Evolutionary conservation across 2,888 invertebrate species (phyloP).

Genomic region (Epistrophella euchroma): DNA sequence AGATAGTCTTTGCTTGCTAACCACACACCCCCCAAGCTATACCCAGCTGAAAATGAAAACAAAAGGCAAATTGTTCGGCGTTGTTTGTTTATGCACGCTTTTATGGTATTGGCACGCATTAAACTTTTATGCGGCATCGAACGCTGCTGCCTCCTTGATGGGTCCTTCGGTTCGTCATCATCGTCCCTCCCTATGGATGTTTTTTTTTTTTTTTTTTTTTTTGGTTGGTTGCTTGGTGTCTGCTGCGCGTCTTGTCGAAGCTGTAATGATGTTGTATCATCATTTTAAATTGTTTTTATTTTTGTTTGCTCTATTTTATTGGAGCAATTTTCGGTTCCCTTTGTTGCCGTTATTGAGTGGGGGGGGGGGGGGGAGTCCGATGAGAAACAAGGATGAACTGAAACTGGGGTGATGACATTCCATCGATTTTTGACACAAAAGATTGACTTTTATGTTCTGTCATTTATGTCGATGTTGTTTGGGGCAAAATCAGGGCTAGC

Average conservation of each 20-base stretch:
- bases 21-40: background rate
- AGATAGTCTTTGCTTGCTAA: background rate
- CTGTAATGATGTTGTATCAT: slow-evolving; percentile 75
- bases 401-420: slow-evolving; percentile 52
- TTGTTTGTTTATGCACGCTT: slow-evolving; percentile 72
- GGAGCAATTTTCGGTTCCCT: slow-evolving; percentile 69
- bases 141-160: slow-evolving; percentile 13
- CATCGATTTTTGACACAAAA: slow-evolving; percentile 70
- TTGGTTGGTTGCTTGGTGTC: slow-evolving; percentile 27
- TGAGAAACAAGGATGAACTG: slow-evolving; percentile 31
- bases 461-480: slow-evolving; percentile 41
- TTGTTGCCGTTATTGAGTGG: slow-evolving; percentile 5
- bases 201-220: too few species aligned
- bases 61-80: slow-evolving; percentile 39
- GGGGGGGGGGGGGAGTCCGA: slow-evolving; percentile 3
- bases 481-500: slow-evolving; percentile 32
- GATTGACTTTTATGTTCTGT: slow-evolving; percentile 71
- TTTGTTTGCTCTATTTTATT: slow-evolving; percentile 72
- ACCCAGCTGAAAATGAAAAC: background rate
- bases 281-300: slow-evolving; percentile 75
- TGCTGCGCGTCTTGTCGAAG: slow-evolving; percentile 27
- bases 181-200: background rate
- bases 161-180: background rate
- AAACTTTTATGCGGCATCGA: slow-evolving; percentile 65
- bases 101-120: slow-evolving; percentile 70